These are phyloP conservation scores for Clivina fossor DNA, from an alignment of 2,888 invertebrate species.

Conservation along the genomic window DNA sequence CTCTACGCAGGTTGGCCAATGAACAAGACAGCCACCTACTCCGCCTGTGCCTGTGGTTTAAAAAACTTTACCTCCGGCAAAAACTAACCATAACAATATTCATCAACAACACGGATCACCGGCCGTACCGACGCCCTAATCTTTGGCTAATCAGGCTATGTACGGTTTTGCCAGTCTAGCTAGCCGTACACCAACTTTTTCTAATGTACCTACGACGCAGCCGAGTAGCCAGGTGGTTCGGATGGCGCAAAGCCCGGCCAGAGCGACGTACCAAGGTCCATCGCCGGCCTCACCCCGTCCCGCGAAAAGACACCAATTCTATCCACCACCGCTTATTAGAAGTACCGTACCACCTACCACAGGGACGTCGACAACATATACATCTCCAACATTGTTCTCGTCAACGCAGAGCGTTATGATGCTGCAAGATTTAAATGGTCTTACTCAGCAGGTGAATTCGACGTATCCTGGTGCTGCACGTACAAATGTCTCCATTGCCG, in stretches of 20 bases:
- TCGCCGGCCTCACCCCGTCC: constrained; percentile 38
- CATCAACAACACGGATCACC: constrained; percentile 49
- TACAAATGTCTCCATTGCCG: constrained; percentile 44
- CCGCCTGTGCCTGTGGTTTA: constrained; percentile 65
- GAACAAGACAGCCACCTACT: constrained; percentile 79
- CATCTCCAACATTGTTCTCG: constrained; percentile 48
- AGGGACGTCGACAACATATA: constrained; percentile 52
- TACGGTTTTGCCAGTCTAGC: constrained; percentile 55
- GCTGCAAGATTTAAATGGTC: constrained; percentile 50
- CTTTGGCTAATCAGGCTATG: constrained; percentile 48
- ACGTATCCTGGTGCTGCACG: constrained; percentile 52
- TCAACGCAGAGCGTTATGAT: constrained; percentile 54
- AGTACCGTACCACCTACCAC: constrained; percentile 37
- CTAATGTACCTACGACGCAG: constrained; percentile 47
- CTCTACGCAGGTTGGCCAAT: constrained; percentile 62
- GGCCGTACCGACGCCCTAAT: constrained; percentile 45
- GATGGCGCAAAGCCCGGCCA: constrained; percentile 48
- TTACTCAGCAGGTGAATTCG: constrained; percentile 48
- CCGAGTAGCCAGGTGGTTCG: constrained; percentile 46
- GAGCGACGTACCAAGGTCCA: constrained; percentile 44
- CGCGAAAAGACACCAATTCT: constrained; percentile 28
- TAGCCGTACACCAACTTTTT: constrained; percentile 53
- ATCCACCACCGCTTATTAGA: constrained; percentile 52
- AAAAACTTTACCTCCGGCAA: constrained; percentile 49
- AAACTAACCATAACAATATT: constrained; percentile 46